A percentile compares a stretch with the other conserved stretches of the same genome.
Evolutionary conservation across 2,113 vertebrate genomes (phyloP).

Genomic region (Tragelaphus buxtoni): DNA sequence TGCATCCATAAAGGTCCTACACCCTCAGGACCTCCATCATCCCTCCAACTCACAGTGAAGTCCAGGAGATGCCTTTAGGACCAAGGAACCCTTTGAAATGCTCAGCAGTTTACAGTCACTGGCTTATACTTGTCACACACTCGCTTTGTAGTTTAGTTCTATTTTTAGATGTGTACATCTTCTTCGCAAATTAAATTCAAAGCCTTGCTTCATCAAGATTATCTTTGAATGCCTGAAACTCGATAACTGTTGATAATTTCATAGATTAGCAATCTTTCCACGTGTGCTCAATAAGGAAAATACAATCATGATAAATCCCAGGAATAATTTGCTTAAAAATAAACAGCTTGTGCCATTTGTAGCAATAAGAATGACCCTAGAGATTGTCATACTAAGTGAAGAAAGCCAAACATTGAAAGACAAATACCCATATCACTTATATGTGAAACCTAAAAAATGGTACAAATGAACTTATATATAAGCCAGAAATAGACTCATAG

Average conservation of each 20-base stretch:
- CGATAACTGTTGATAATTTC: background rate
- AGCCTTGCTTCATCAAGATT: background rate
- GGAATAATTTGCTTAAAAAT: background rate
- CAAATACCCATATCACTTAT: background rate
- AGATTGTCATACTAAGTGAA: background rate
- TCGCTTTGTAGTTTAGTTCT: background rate
- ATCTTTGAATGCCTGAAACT: background rate
- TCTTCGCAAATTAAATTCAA: background rate
- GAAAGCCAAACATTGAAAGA: background rate
- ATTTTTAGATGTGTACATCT: background rate
- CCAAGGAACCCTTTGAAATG: background rate
- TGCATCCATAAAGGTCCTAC: accelerated
- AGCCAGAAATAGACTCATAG: background rate
- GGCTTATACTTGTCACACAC: background rate
- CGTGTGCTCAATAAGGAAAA: background rate
- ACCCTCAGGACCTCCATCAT: background rate
- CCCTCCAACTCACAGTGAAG: background rate
- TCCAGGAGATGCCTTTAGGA: no score
- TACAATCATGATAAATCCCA: background rate
- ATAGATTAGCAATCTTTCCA: background rate
- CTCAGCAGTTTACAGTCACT: background rate
- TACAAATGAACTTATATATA: background rate
- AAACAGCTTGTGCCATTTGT: background rate
- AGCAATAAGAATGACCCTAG: background rate
- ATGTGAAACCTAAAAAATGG: background rate